These are phyloP conservation scores for Anastrepha obliqua DNA, from an alignment of 1,140 invertebrate species.

Conservation along the genomic window DNA sequence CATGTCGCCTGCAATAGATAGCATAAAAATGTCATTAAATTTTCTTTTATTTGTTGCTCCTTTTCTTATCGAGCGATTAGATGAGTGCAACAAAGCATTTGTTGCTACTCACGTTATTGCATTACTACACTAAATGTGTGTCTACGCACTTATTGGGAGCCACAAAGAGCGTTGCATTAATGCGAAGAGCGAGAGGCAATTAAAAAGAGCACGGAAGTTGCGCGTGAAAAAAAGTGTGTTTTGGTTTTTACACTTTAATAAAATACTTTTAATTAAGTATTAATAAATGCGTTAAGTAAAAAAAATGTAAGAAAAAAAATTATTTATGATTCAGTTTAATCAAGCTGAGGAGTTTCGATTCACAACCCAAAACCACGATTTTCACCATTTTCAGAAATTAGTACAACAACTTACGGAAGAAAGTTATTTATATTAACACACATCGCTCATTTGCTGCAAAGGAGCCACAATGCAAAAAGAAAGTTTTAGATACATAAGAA, in stretches of 20 bases:
- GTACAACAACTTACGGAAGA: too few relatives aligned
- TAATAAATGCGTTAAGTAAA: too few relatives aligned
- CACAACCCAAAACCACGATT: too few relatives aligned
- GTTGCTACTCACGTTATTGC: not conserved
- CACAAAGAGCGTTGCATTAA: not conserved
- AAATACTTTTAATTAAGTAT: too few relatives aligned
- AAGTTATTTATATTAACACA: too few relatives aligned
- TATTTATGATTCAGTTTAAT: too few relatives aligned
- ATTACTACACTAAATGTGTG: not conserved
- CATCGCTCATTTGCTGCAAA: too few relatives aligned
- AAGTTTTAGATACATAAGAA: too few relatives aligned
- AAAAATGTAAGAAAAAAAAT: too few relatives aligned
- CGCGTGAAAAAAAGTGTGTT: not conserved
- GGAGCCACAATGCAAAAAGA: too few relatives aligned
- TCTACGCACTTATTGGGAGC: not conserved
- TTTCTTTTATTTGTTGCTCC: not conserved
- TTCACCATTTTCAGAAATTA: too few relatives aligned
- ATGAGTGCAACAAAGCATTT: not conserved
- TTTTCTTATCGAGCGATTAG: not conserved
- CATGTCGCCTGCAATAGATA: not conserved
- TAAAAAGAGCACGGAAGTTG: not conserved
- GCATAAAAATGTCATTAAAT: slow-evolving; percentile 43
- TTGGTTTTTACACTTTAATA: not conserved
- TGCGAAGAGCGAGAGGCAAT: not conserved
- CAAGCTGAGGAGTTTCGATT: too few relatives aligned